Evolutionary conservation across 2,888 invertebrate genomes (phyloP), one percentile per base, ranked within the genome.

Genomic region (Ormyrus labotus): DNA sequence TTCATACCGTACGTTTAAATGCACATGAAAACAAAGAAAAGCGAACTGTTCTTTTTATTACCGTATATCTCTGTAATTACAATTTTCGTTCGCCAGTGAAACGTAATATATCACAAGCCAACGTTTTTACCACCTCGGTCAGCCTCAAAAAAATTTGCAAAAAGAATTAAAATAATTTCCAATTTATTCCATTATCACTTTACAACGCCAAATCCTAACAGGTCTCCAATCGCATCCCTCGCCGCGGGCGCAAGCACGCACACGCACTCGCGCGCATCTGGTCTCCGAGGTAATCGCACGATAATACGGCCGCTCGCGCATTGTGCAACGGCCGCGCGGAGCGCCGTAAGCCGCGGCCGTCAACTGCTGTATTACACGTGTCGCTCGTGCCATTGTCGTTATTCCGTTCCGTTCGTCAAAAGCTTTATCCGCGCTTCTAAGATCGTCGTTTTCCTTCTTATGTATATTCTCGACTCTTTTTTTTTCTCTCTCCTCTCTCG

Each of bases 391-490:
- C 13, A 61, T 61, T 64, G 50, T 64, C 70, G 61, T 75, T 68
- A 58, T 70, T 64, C 48, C 48, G 58, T 51, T 63, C 67, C 67
- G 67, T 78, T 78, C 67, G 48, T 67, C 78, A 53, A 67, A 34
- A 53, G 11, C 45, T 61, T 34, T 74, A 13, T 11, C 5, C 0
- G 53, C 11, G 10, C 13, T 57, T 57, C 13, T n/a, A 5, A 11
- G 11, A n/a, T 57, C 53, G 8, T 53, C 5, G 5, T 53, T 8
- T 8, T 53, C 13, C 57, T 57, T n/a, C 9, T 57, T 13, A 2
- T 6, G 53, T 53, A 61, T 13, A 61, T 13, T 19, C 10, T 63
- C 63, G 63, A 10, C 5, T 11, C 7, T 50, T 19, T n/a, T 64
- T 58, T 8, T 63, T 47, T 13, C 45, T 63, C 9, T 9, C 47